Conservation (phyloP, 2,888 invertebrate species). For the Chrysodeixis includens region DNA sequence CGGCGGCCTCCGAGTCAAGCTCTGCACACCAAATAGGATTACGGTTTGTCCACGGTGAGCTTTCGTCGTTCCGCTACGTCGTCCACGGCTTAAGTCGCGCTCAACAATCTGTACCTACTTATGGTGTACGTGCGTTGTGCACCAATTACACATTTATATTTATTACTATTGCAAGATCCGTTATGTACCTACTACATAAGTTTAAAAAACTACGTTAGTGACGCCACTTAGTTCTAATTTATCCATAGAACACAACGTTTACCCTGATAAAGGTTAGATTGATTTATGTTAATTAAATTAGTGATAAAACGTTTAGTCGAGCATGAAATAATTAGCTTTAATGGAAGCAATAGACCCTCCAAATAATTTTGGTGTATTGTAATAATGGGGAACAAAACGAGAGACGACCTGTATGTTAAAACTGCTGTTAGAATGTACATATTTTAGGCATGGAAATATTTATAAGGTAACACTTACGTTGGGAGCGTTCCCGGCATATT, state of each 20-base stretch:
- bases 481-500: slow-evolving; percentile 59
- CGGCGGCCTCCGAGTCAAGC: slow-evolving; percentile 37
- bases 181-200: background rate
- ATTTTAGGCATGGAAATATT: slow-evolving; percentile 51
- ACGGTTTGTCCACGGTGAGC: slow-evolving; percentile 68
- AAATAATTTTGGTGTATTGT: background rate
- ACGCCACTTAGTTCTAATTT: background rate
- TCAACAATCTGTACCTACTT: slow-evolving; percentile 62
- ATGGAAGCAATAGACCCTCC: background rate
- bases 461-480: slow-evolving; percentile 44
- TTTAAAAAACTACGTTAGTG: background rate
- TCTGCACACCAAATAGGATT: slow-evolving; percentile 72
- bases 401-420: slow-evolving; percentile 1
- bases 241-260: background rate
- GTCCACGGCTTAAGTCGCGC: slow-evolving; percentile 61
- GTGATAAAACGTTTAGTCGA: background rate
- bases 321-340: background rate
- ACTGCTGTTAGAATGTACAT: slow-evolving; percentile 18
- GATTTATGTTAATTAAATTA: background rate
- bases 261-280: background rate
- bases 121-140: slow-evolving; percentile 61
- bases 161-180: slow-evolving; percentile 10
- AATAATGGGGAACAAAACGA: slow-evolving; percentile 8
- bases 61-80: slow-evolving; percentile 69
- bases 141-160: slow-evolving; percentile 58